A percentile compares a stretch with the other conserved stretches of the same genome.
These are phyloP conservation scores for Rhingia rostrata DNA, from an alignment of 2,888 invertebrate species.

Conservation along the genomic window DNA sequence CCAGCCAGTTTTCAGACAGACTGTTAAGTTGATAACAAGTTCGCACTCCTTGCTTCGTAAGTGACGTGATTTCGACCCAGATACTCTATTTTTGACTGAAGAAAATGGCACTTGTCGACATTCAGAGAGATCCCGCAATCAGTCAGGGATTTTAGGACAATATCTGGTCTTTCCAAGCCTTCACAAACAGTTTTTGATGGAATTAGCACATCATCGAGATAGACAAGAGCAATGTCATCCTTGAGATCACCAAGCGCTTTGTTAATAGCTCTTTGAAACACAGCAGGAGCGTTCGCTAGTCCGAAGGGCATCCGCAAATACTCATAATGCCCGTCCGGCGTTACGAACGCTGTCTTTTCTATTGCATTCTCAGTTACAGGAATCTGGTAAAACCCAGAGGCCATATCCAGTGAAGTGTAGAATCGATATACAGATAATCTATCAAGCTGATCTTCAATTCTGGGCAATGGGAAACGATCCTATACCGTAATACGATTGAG, in stretches of 20 bases:
- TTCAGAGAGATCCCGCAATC: slow-evolving; percentile 52
- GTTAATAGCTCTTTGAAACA: background rate
- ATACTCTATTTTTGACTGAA: slow-evolving; percentile 66
- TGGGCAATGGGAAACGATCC: slow-evolving; percentile 78
- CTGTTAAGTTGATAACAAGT: slow-evolving; percentile 15
- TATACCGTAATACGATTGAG: slow-evolving; percentile 78
- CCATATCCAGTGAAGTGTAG: slow-evolving; percentile 75
- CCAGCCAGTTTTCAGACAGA: slow-evolving; percentile 17
- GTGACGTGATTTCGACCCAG: slow-evolving; percentile 74
- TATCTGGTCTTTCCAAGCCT: slow-evolving; percentile 57
- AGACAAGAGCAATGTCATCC: slow-evolving; percentile 34
- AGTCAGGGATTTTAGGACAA: slow-evolving; percentile 60
- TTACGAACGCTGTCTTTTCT: too few relatives aligned
- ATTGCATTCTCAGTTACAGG: too few relatives aligned
- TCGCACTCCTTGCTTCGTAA: slow-evolving; percentile 13
- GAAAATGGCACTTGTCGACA: slow-evolving; percentile 40
- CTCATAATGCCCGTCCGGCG: too few relatives aligned
- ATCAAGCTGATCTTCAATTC: slow-evolving; percentile 80
- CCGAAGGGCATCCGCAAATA: too few relatives aligned
- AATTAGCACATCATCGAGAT: slow-evolving; percentile 64
- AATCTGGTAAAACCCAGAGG: too few relatives aligned
- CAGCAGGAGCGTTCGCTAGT: background rate
- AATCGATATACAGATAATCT: slow-evolving; percentile 74
- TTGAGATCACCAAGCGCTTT: background rate
- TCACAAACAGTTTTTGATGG: background rate